phyloP scores from a whole-genome alignment of 1,140 invertebrate species.

The Brachystomella parvula region DNA sequence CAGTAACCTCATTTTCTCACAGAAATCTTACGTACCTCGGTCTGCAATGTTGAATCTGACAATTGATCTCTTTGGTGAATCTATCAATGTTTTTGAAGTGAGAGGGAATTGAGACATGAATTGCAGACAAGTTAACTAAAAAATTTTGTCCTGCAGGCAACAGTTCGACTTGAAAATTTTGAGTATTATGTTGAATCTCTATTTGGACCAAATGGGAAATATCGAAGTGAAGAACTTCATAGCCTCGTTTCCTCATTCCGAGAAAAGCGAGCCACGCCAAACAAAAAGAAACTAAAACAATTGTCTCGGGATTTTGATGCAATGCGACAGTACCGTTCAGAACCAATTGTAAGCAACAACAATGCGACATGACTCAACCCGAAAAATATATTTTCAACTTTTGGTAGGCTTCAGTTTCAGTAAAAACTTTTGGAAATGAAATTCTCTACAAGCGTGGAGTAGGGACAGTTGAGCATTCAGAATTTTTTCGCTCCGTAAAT shows the following conservation, averaged over 20 bases:
- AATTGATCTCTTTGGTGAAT: constrained; percentile 80
- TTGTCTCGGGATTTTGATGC: constrained; percentile 32
- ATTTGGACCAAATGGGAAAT: constrained; percentile 64
- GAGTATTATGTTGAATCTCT: constrained; percentile 72
- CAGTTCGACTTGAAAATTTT: constrained; percentile 70
- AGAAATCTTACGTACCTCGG: constrained; percentile 78
- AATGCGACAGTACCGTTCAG: constrained; percentile 31
- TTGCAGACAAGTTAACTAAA: background rate
- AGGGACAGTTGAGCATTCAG: constrained; percentile 21
- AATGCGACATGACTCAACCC: background rate
- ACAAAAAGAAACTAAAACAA: constrained; percentile 25
- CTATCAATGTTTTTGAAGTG: constrained; percentile 74
- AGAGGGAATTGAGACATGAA: constrained; percentile 21
- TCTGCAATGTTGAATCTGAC: constrained; percentile 73
- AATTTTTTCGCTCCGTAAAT: constrained; percentile 22
- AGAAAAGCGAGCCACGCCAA: constrained; percentile 37
- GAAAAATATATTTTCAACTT: background rate
- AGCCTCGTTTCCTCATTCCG: constrained; percentile 26
- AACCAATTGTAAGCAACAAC: constrained; percentile 37
- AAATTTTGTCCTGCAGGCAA: constrained; percentile 50
- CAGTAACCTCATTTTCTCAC: constrained; percentile 76
- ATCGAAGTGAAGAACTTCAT: constrained; percentile 39
- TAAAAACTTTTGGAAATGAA: constrained; percentile 35
- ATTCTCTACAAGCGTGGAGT: constrained; percentile 29
- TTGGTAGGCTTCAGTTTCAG: constrained; percentile 33